phyloP scores from a whole-genome alignment of 2,888 invertebrate genomes.

The Ochropacha duplaris region DNA sequence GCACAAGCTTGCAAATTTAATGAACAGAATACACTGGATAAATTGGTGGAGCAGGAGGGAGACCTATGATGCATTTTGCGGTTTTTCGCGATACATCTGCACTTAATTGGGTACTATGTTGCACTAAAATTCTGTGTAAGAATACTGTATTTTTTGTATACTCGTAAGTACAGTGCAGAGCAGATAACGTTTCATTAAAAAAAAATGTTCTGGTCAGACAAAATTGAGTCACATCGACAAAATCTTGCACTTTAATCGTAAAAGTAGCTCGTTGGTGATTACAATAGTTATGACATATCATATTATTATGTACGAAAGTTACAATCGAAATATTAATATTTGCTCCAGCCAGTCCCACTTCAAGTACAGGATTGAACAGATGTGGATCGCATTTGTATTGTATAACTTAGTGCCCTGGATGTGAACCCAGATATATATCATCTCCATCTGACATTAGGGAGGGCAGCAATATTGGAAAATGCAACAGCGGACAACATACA shows the following conservation, averaged over 20 bases:
- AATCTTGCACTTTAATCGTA: no score
- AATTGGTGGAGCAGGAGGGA: neutral
- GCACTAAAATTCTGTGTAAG: neutral
- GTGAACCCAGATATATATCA: conserved; percentile 2
- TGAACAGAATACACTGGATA: neutral
- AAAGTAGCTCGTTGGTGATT: no score
- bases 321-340: neutral
- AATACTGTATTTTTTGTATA: no score
- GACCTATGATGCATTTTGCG: neutral
- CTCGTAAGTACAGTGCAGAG: no score
- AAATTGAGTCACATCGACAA: no score
- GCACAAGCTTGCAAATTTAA: no score
- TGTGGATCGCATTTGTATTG: neutral
- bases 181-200: no score
- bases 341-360: neutral
- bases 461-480: neutral
- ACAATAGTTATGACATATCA: no score
- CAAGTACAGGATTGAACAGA: neutral
- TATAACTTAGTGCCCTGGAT: conserved; percentile 2
- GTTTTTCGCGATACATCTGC: neutral
- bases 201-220: no score
- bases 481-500: neutral
- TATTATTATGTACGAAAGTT: neutral
- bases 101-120: neutral
- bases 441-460: neutral